phyloP scores from a whole-genome alignment of 2,797 vertebrate genomes.

The Psittacula derbiana region DNA sequence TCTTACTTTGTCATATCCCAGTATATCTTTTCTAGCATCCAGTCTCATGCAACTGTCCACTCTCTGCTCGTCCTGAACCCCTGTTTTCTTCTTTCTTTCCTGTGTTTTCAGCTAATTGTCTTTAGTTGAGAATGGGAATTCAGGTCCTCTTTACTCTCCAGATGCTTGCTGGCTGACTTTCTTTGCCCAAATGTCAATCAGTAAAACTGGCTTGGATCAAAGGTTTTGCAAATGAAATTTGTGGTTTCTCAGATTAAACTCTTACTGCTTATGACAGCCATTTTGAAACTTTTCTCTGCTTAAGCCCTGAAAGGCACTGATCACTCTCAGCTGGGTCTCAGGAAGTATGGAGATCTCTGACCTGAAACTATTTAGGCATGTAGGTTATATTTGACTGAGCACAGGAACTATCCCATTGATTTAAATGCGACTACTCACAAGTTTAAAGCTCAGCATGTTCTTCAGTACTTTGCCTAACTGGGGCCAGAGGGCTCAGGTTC shows the following conservation, averaged over 20 bases:
- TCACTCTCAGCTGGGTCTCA: background rate
- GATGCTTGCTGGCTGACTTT: background rate
- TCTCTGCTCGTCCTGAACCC: background rate
- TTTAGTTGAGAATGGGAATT: background rate
- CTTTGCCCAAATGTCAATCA: background rate
- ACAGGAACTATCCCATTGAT: background rate
- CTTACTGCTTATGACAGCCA: background rate
- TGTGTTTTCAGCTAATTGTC: background rate
- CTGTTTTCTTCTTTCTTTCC: background rate
- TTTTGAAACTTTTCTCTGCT: background rate
- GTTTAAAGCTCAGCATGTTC: slow-evolving; percentile 7
- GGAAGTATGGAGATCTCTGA: background rate
- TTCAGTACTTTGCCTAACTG: background rate
- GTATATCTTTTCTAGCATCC: background rate
- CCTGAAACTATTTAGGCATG: background rate
- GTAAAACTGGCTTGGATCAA: background rate
- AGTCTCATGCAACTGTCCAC: background rate
- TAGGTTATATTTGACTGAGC: background rate
- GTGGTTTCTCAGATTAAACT: background rate
- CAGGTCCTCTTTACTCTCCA: background rate
- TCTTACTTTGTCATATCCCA: background rate
- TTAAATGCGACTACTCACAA: background rate
- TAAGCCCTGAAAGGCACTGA: background rate
- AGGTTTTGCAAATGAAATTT: background rate
- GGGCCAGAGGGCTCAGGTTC: slow-evolving; percentile 3